Base-by-base conservation (phyloP, 2,797 vertebrate genomes). In the Rachycentron canadum region DNA sequence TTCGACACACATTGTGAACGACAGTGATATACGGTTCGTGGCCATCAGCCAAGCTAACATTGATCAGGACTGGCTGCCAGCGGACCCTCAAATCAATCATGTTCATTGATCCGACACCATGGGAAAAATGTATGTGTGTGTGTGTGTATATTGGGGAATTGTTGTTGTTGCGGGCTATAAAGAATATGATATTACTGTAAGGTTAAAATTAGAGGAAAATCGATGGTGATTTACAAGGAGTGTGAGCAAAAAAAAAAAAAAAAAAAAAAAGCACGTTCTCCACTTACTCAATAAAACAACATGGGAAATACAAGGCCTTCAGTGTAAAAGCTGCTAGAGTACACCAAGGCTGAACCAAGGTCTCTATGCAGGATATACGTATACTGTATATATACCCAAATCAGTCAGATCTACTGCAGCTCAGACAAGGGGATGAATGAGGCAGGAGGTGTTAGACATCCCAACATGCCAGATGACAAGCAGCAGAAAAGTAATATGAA, bases 61-160 rank as follows among this genome's bases (percentile, higher is more conserved):
- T 92, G 92, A 94, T 94, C 92, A 90, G 86, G 60, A 67, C 75
- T 23, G 82, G 87, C 90, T 91, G 88, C 86, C 91, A 89, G 81
- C 76, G 66, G 55, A 62, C 79, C 82, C 52, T 82, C 82, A 72
- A 85, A 93, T 94, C 93, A 89, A 91, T 94, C 89, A 89, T 52
- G 78, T 72, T 34, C 57, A 94, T 93, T 82, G 91, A 94, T 93
- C 82, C 47, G 8, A 71, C 86, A 74, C 69, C 84, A 79, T n/a
- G 30, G 52, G 78, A 78, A 74, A 73, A 85, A 77, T 76, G 74
- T 52, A 76, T 76, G 74, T 52, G 25, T 34, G 72, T 69, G 79
- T 36, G 67, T 47, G 65, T 68, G 58, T 73, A 14, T 57, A 76
- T 58, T 53, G 67, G 69, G 57, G 75, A 78, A 60, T 77, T 49